A percentile compares a stretch with the other conserved stretches of the same genome.
phyloP scores from a whole-genome alignment of 2,888 invertebrate species.

The Mycalesis mineus region DNA sequence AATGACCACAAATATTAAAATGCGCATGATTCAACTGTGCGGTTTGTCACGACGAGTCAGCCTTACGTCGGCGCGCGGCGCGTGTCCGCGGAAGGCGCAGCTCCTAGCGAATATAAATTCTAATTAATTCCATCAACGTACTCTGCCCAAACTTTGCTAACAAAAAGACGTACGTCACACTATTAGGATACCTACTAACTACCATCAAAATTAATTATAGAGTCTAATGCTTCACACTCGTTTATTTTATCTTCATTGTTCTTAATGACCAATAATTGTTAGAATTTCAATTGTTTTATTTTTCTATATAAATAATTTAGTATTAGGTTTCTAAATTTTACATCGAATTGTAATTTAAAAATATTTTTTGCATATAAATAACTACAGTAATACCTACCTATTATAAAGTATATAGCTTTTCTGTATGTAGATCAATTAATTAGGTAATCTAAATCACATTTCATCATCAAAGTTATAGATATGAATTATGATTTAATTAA shows the following conservation, averaged over 20 bases:
- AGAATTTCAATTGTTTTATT: too few relatives aligned
- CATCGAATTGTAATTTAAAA: too few relatives aligned
- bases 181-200: slow-evolving; percentile 6
- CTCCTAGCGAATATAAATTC: slow-evolving; percentile 30
- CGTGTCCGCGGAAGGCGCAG: slow-evolving; percentile 22
- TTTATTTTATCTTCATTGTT: background rate
- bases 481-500: too few relatives aligned
- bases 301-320: too few relatives aligned
- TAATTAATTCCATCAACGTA: slow-evolving; percentile 65
- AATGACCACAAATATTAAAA: slow-evolving; percentile 49
- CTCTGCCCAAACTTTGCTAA: slow-evolving; percentile 44
- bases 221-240: background rate
- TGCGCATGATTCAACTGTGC: slow-evolving; percentile 36
- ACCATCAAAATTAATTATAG: background rate
- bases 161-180: slow-evolving; percentile 46
- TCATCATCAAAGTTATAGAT: too few relatives aligned
- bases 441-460: too few relatives aligned
- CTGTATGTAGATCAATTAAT: too few relatives aligned
- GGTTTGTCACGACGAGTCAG: slow-evolving; percentile 36
- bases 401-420: too few relatives aligned
- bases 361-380: too few relatives aligned
- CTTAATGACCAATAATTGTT: background rate
- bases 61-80: slow-evolving; percentile 17
- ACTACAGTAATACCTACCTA: too few relatives aligned
- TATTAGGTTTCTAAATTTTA: too few relatives aligned